Base-by-base conservation (phyloP, 2,888 invertebrate species). In the Lithophane ornitopus region DNA sequence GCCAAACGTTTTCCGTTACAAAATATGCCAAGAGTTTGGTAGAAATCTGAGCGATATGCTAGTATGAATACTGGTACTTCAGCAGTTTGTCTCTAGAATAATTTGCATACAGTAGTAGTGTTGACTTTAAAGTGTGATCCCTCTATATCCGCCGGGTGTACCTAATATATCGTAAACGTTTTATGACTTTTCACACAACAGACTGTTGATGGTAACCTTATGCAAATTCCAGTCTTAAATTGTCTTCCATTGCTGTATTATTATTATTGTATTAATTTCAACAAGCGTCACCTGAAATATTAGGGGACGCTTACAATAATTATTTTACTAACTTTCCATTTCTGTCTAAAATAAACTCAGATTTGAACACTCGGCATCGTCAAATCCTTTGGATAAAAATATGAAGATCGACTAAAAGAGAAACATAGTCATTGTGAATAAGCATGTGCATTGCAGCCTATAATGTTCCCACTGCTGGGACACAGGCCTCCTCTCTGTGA, bases 1-100 rank as follows among this genome's bases (percentile, higher is more conserved):
- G 76, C 70, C 63, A 52, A 80, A 75, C 54, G 22, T 61, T 81
- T 76, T 75, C 44, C 39, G 75, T 82, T 82, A 80, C 79, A 82
- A 87, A 87, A 87, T 83, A 78, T 78, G 39, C 73, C 58, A 63
- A 54, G 58, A 61, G 63, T 71, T 77, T 19, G 26, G 34, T 76
- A 62, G 72, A 52, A 71, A 74, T 79, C 54, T 56, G 56, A 77
- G 62, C 62, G 49, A 72, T 68, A 34, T 26, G 14, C 26, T 77
- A 26, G 12, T 26, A 46, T 61, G 22, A 44, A 69, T 69, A 58
- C n/a, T n/a, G 12, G 12, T 2, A 56, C 28, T 70, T 70, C 46
- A 67, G 28, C 63, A 67, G 54, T 78, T 76, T 69, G 26, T 80
- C 56, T 54, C 19, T 68, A 26, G 44, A 28, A 56, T 56, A 46